Evolutionary conservation across 2,797 vertebrate species (phyloP).

Genomic region (Sebastes nivosus): DNA sequence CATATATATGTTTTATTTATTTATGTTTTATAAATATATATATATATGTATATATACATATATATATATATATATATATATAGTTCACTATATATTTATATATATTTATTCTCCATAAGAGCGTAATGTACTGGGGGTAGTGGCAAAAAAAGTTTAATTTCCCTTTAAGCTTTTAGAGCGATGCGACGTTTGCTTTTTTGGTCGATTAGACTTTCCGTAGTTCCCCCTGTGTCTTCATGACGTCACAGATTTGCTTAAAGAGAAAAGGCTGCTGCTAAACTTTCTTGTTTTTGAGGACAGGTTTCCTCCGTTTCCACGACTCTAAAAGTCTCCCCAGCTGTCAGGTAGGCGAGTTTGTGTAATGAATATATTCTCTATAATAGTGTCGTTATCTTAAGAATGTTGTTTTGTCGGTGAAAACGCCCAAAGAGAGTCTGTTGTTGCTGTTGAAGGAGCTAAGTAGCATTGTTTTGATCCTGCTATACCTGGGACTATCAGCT

Average conservation of each 20-base stretch:
- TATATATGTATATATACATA: too few relatives aligned
- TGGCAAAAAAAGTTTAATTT: too few relatives aligned
- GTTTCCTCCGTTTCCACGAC: rapidly evolving
- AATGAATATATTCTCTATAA: not conserved
- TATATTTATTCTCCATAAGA: too few relatives aligned
- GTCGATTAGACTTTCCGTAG: conserved; percentile 26
- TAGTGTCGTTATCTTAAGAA: not conserved
- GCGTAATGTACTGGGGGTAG: too few relatives aligned
- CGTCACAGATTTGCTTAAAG: not conserved
- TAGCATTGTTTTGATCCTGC: not conserved
- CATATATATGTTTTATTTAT: too few relatives aligned
- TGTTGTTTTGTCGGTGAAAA: not conserved
- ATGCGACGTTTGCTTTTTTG: not conserved
- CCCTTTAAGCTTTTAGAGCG: not conserved
- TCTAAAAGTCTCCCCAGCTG: not conserved
- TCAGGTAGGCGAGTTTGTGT: not conserved
- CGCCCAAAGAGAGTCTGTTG: not conserved
- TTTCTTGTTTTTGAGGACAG: not conserved
- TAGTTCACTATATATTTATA: too few relatives aligned
- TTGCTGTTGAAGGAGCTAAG: not conserved
- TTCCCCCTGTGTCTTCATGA: not conserved
- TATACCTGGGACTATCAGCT: not conserved
- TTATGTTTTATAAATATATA: too few relatives aligned
- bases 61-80: too few relatives aligned
- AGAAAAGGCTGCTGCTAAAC: not conserved